phyloP scores from a whole-genome alignment of 2,113 vertebrate genomes.

The Istiophorus platypterus region DNA sequence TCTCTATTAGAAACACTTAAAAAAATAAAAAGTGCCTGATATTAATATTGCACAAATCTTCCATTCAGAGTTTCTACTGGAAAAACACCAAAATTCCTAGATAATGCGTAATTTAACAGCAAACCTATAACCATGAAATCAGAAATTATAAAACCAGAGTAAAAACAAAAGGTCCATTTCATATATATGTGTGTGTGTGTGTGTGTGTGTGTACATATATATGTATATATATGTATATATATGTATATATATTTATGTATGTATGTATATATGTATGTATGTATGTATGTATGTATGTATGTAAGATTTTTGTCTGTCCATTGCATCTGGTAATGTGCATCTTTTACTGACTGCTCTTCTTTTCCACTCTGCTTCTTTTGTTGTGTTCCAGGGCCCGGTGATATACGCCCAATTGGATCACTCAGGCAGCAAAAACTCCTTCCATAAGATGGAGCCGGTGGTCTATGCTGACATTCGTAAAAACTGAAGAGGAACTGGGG shows the following conservation, averaged over 20 bases:
- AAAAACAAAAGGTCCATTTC: not conserved
- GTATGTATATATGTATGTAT: no score
- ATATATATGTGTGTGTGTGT: no score
- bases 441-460: slow-evolving; percentile 97
- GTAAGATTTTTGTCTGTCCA: no score
- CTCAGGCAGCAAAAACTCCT: slow-evolving; percentile 91
- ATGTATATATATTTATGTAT: no score
- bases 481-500: slow-evolving; percentile 82
- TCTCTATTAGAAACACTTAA: not conserved
- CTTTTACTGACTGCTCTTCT: not conserved
- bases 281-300: no score
- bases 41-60: not conserved
- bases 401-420: slow-evolving; percentile 98
- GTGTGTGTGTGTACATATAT: no score
- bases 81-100: slow-evolving; percentile 4
- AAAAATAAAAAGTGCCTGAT: no score
- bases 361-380: not conserved
- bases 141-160: not conserved
- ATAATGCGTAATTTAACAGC: not conserved
- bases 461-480: slow-evolving; percentile 96
- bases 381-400: slow-evolving; percentile 90
- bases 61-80: not conserved
- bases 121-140: not conserved
- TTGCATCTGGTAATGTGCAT: not conserved
- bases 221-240: no score